A percentile compares a stretch with the other conserved stretches of the same genome.
Conservation (phyloP, 2,797 vertebrate species). For the Coregonus suidteri region DNA sequence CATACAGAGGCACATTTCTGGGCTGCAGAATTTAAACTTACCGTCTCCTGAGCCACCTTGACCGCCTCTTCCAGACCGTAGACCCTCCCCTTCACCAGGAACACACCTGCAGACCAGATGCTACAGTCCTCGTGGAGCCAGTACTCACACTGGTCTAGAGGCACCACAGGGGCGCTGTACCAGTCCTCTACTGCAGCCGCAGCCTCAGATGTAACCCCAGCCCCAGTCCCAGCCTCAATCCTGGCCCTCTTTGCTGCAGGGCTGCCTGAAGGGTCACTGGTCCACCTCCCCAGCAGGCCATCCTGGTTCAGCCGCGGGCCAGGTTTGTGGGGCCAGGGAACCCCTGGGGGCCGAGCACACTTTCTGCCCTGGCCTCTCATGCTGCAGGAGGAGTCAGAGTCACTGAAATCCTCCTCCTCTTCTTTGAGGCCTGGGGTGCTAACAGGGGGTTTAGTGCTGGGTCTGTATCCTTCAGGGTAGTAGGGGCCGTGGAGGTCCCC, state of each 20-base stretch:
- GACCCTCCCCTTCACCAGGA: conserved; percentile 78
- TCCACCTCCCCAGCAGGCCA: conserved; percentile 45
- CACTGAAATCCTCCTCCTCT: conserved; percentile 61
- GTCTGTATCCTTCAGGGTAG: conserved; percentile 72
- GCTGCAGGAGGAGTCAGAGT: conserved; percentile 67
- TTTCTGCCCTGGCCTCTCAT: conserved; percentile 46
- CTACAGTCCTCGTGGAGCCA: conserved; percentile 83
- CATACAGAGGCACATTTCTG: neutral
- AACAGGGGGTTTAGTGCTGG: conserved; percentile 49
- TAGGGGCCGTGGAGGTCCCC: conserved; percentile 83
- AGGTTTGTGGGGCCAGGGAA: conserved; percentile 31
- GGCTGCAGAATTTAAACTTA: conserved; percentile 49
- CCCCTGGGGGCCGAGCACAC: neutral
- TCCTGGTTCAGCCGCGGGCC: conserved; percentile 50
- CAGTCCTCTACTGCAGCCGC: conserved; percentile 63
- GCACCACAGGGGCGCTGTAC: conserved; percentile 76
- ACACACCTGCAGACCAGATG: conserved; percentile 78
- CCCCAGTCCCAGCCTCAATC: conserved; percentile 15
- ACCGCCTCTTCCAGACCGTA: conserved; percentile 79
- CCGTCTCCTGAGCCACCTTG: conserved; percentile 73
- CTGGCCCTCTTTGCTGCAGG: conserved; percentile 62
- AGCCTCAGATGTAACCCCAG: conserved; percentile 3
- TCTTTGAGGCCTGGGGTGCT: conserved; percentile 45
- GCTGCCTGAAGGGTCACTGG: conserved; percentile 36
- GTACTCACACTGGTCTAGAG: conserved; percentile 72